Base-by-base conservation (phyloP, 2,888 invertebrate species). In the Eledona agricola region DNA sequence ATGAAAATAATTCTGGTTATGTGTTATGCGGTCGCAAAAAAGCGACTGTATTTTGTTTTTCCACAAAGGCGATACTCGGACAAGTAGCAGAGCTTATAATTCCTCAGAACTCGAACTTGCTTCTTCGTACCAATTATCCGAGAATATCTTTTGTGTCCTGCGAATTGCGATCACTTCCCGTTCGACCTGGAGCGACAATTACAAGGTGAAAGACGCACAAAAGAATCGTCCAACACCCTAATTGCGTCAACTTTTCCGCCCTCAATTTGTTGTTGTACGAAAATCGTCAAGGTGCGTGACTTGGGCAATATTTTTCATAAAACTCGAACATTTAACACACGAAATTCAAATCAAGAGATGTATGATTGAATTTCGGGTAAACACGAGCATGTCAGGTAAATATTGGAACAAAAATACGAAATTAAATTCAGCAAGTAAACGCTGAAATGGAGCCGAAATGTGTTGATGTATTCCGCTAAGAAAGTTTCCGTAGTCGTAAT, bases 381-480 rank as follows among this genome's bases (percentile, higher is more conserved):
- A 34, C 19, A 13, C 22, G 29, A 38, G 38, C 37, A 49, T 38
- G 49, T 32, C n/a, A n/a, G n/a, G n/a, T n/a, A n/a, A n/a, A n/a
- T n/a, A n/a, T n/a, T n/a, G n/a, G n/a, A n/a, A n/a, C n/a, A n/a
- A n/a, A n/a, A n/a, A n/a, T n/a, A n/a, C n/a, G n/a, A n/a, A n/a
- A n/a, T 50, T 40, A 40, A 50, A 40, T 50, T 23, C 38, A 49
- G 37, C 38, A 50, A 40, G 50, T 40, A 40, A 31, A 50, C 40
- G 25, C 29, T 11, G 50, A 50, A 50, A 50, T 50, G 38, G 38
- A 40, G 40, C 40, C 32, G 50, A 50, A 40, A 40, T 32, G 40
- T 23, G 29, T 12, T 12, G 31, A 50, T 32, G 40, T 40, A 50
- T 38, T 49, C 19, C 38, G 13, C 17, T 38, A 12, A 34, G 23